phyloP scores from a whole-genome alignment of 2,797 vertebrate species.

The Tamandua tetradactyla region DNA sequence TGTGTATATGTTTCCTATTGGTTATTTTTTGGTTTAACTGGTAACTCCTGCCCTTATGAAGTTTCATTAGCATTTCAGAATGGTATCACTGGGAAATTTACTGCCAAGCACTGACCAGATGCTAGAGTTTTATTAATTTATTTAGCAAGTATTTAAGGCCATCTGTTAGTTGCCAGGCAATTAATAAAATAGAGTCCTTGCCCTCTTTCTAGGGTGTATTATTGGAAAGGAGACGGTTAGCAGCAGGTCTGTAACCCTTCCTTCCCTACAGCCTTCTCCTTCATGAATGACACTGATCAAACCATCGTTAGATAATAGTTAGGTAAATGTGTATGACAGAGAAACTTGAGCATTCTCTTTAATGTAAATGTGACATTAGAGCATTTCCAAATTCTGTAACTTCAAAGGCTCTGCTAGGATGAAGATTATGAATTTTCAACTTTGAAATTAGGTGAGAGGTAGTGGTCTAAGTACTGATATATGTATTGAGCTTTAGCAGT shows the following conservation, averaged over 20 bases:
- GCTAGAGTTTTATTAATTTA: slow-evolving; percentile 15
- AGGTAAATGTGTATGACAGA: neutral
- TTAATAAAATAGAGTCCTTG: neutral
- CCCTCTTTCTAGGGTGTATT: slow-evolving; percentile 1
- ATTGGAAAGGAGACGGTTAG: neutral
- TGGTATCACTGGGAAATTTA: neutral
- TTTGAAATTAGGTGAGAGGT: neutral
- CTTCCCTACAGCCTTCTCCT: neutral
- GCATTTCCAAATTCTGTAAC: neutral
- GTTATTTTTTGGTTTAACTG: neutral
- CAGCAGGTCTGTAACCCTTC: neutral
- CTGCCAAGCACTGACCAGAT: neutral
- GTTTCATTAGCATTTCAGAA: slow-evolving; percentile 11
- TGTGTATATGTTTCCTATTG: slow-evolving; percentile 1
- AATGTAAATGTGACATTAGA: neutral
- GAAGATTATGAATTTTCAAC: neutral
- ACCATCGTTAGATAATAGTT: neutral
- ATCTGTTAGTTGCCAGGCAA: neutral
- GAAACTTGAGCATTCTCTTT: neutral
- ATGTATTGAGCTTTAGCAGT: neutral
- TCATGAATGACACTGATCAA: neutral
- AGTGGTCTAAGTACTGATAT: neutral
- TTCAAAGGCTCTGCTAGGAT: neutral
- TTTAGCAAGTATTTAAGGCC: neutral
- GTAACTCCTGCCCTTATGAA: neutral